These are phyloP conservation scores for Sesamia inferens DNA, from an alignment of 2,888 invertebrate species.

Conservation along the genomic window DNA sequence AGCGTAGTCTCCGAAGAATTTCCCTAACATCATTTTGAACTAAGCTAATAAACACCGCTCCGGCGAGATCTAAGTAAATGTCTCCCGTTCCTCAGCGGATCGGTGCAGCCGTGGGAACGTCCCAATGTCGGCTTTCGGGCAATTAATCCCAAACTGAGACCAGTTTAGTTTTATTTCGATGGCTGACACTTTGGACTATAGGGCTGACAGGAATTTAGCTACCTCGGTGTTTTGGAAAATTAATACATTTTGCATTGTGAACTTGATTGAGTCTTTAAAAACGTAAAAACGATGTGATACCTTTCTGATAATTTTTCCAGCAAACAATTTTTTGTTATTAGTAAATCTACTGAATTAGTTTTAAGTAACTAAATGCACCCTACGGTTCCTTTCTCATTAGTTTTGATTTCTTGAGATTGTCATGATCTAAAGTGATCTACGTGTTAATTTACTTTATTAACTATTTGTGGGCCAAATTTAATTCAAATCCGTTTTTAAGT, in stretches of 20 bases:
- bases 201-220: slow-evolving; percentile 61
- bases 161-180: slow-evolving; percentile 79
- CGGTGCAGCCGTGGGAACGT: slow-evolving; percentile 75
- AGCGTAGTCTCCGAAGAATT: slow-evolving; percentile 21
- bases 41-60: slow-evolving; percentile 41
- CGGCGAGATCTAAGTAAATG: slow-evolving; percentile 59
- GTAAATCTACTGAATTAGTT: too few species aligned
- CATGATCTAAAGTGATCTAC: too few species aligned
- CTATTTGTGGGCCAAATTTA: too few species aligned
- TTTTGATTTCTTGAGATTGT: too few species aligned
- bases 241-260: background rate
- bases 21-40: slow-evolving; percentile 31
- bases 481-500: too few species aligned
- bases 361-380: background rate
- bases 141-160: slow-evolving; percentile 75
- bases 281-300: background rate
- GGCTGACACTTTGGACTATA: slow-evolving; percentile 66
- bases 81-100: slow-evolving; percentile 49
- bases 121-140: slow-evolving; percentile 68
- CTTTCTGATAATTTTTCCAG: background rate
- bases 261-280: background rate
- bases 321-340: background rate
- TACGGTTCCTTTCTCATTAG: too few species aligned
- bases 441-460: too few species aligned
- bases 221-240: slow-evolving; percentile 4